A percentile compares a stretch with the other conserved stretches of the same genome.
Conservation (phyloP, 1,140 invertebrate genomes). For the Orius insidiosus region DNA sequence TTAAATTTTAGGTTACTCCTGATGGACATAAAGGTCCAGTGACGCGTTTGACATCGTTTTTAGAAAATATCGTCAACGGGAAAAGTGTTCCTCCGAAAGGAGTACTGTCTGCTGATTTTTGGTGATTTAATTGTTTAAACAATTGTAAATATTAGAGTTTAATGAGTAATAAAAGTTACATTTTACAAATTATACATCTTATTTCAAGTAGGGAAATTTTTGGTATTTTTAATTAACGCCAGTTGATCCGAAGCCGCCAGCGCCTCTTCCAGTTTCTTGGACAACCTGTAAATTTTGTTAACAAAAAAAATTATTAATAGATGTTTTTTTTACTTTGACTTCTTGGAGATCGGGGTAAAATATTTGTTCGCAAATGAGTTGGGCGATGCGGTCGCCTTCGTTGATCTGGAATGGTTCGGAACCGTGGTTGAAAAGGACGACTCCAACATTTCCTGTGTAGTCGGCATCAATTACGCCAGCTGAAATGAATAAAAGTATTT, state of each 20-base stretch:
- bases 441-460: conserved; percentile 83
- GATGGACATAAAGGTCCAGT: conserved; percentile 51
- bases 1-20: conserved; percentile 19
- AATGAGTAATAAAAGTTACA: background rate
- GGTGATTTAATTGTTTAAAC: conserved; percentile 34
- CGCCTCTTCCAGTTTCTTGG: conserved; percentile 54
- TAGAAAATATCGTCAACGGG: conserved; percentile 43
- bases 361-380: conserved; percentile 90
- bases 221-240: conserved; percentile 39
- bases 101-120: conserved; percentile 42
- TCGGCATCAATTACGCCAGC: conserved; percentile 89
- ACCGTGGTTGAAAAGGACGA: conserved; percentile 87
- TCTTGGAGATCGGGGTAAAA: conserved; percentile 69
- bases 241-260: conserved; percentile 73
- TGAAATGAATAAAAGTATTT: conserved; percentile 26
- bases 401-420: conserved; percentile 60
- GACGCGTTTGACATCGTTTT: conserved; percentile 51
- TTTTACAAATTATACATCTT: no score
- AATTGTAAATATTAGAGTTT: background rate
- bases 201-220: conserved; percentile 11
- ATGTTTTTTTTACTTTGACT: conserved; percentile 29
- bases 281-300: conserved; percentile 30
- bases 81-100: conserved; percentile 46
- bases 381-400: conserved; percentile 86
- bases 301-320: background rate